phyloP scores from a whole-genome alignment of 2,888 invertebrate genomes.

The Gymnocheta viridis region DNA sequence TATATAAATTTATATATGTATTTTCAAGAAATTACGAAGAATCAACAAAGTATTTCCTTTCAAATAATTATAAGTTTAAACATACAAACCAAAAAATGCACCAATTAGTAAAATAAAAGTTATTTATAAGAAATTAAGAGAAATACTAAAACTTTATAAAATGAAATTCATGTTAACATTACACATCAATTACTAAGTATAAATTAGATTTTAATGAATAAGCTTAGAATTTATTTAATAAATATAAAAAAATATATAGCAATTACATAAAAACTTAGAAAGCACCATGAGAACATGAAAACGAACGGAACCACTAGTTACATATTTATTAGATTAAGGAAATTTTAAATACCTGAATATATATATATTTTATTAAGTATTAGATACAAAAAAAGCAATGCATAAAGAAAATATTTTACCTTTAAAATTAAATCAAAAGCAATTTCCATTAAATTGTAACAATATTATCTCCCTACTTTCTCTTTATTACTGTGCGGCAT shows the following conservation, averaged over 20 bases:
- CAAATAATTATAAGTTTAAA: slow-evolving; percentile 12
- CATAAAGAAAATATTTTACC: not conserved
- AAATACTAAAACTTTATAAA: slow-evolving; percentile 20
- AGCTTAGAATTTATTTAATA: slow-evolving; percentile 31
- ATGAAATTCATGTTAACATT: slow-evolving; percentile 64
- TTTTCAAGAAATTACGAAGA: slow-evolving; percentile 10
- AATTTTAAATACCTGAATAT: slow-evolving; percentile 61
- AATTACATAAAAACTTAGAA: too few relatives aligned
- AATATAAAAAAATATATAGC: not conserved
- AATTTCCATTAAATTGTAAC: not conserved
- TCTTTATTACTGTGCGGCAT: too few relatives aligned
- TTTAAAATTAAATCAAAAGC: not conserved
- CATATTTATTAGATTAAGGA: slow-evolving; percentile 38
- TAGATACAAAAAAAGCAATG: not conserved
- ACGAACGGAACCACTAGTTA: slow-evolving; percentile 29
- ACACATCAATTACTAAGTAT: slow-evolving; percentile 68
- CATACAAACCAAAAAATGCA: slow-evolving; percentile 53
- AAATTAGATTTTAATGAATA: slow-evolving; percentile 24
- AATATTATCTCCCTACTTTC: too few relatives aligned
- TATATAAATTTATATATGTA: slow-evolving; percentile 17
- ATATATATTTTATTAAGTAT: slow-evolving; percentile 53
- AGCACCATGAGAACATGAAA: not conserved
- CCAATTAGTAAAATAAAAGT: slow-evolving; percentile 56
- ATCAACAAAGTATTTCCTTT: slow-evolving; percentile 26
- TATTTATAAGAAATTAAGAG: not conserved